Base-by-base conservation (phyloP, 2,797 vertebrate species). In the Rhynchonycteris naso region DNA sequence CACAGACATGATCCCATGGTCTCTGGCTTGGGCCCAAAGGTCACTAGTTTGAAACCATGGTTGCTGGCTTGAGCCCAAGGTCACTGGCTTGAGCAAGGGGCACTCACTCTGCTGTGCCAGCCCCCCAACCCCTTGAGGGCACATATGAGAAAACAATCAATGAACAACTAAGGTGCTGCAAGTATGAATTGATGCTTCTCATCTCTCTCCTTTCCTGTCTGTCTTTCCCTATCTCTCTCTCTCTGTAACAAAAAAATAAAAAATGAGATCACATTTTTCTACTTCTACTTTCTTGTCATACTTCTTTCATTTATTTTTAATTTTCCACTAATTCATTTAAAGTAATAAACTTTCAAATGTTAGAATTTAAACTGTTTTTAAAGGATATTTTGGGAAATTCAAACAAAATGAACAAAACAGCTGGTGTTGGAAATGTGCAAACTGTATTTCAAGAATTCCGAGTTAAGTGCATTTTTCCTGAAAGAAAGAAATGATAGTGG, bases 251-350 rank as follows among this genome's bases (percentile, higher is more conserved):
- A 7, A 43, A 43, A 43, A 43, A 43, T 43, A 43, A 83, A 90
- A 84, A 78, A 71, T 54, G 54, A 63, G 21, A 35, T 66, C 15
- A 43, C 80, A 26, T 61, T 54, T 61, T 59, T 43, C n/a, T 69
- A 38, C 63, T 69, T 75, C 14, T 9, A 58, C 26, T 74, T 85
- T 26, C 26, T 78, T 52, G 15, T 86, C 38, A 71, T 50, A 54
- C 26, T 35, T 69, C 35, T 69, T 50, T 85, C 52, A 58, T 43
- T 80, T 65, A 47, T 19, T 86, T 92, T 61, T 87, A 81, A n/a
- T 71, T 91, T 82, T 89, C 38, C 65, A 35, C 52, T 90, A 47
- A 76, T 80, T 91, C 8, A 72, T n/a, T 81, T 74, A 81, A 74
- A 65, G 15, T 61, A 80, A 81, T 59, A 66, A 65, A 68, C 21